A percentile compares a stretch with the other conserved stretches of the same genome.
Conservation (phyloP, 2,888 invertebrate genomes). For the Thalpophila matura region DNA sequence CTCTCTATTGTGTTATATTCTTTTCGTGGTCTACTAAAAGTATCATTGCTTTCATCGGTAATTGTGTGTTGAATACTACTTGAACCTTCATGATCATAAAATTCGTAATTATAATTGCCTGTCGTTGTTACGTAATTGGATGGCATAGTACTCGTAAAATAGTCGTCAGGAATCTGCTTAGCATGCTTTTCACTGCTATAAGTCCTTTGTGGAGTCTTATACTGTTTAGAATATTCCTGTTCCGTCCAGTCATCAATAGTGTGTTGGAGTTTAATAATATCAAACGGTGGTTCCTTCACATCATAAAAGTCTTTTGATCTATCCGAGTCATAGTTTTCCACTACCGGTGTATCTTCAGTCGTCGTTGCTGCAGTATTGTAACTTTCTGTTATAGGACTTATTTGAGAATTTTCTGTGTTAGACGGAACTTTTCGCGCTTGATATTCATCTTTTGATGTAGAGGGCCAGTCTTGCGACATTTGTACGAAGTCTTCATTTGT, state of each 20-base stretch:
- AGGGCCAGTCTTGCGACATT: slow-evolving; percentile 81
- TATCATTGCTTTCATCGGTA: slow-evolving; percentile 76
- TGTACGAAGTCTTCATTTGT: slow-evolving; percentile 76
- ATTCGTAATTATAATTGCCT: slow-evolving; percentile 80
- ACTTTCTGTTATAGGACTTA: slow-evolving; percentile 69
- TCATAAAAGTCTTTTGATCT: slow-evolving; percentile 86
- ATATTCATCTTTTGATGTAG: slow-evolving; percentile 77
- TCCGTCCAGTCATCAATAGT: slow-evolving; percentile 97
- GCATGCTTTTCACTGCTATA: slow-evolving; percentile 91
- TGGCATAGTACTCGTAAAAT: slow-evolving; percentile 92
- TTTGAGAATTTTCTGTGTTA: slow-evolving; percentile 71
- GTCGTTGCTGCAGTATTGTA: slow-evolving; percentile 73
- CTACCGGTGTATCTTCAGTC: slow-evolving; percentile 74
- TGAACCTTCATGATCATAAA: slow-evolving; percentile 87
- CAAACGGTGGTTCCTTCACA: slow-evolving; percentile 91
- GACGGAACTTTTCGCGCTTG: slow-evolving; percentile 88
- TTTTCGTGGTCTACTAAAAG: slow-evolving; percentile 69
- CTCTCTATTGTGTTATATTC: slow-evolving; percentile 82
- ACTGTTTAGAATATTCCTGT: slow-evolving; percentile 92
- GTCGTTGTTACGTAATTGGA: slow-evolving; percentile 75
- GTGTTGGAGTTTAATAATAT: slow-evolving; percentile 94
- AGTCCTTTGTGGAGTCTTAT: slow-evolving; percentile 85
- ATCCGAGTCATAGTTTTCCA: slow-evolving; percentile 89
- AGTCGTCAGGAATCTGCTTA: slow-evolving; percentile 95
- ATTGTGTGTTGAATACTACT: slow-evolving; percentile 85